These are phyloP conservation scores for fruit fly (Drosophila melanogaster) DNA, from an alignment of 1,140 invertebrate species.

Conservation along the genomic window Release_6_plus_ISO1_MT NC_004354.4:7873501-7874000, in stretches of 20 bases:
- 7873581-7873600: no score
- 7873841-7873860: constrained; percentile 36
- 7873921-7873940: constrained; percentile 27
- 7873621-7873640: no score
- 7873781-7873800: constrained; percentile 32
- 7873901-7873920: constrained; percentile 20
- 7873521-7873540: background rate
- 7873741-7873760: constrained; percentile 15
- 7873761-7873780: constrained; percentile 27
- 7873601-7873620: no score
- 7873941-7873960: constrained; percentile 9
- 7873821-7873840: constrained; percentile 1
- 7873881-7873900: constrained; percentile 38
- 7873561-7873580: background rate
- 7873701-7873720: background rate
- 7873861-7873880: constrained; percentile 29
- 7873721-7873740: constrained; percentile 10
- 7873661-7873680: no score
- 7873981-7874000: background rate
- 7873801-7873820: constrained; percentile 31
- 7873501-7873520: constrained; percentile 9
- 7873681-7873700: background rate
- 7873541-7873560: background rate
- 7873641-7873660: no score
- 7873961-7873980: constrained; percentile 34